Evolutionary conservation across 2,888 invertebrate genomes (phyloP), one percentile per base, ranked within the genome.

Genomic region (Caradrina clavipalpis): DNA sequence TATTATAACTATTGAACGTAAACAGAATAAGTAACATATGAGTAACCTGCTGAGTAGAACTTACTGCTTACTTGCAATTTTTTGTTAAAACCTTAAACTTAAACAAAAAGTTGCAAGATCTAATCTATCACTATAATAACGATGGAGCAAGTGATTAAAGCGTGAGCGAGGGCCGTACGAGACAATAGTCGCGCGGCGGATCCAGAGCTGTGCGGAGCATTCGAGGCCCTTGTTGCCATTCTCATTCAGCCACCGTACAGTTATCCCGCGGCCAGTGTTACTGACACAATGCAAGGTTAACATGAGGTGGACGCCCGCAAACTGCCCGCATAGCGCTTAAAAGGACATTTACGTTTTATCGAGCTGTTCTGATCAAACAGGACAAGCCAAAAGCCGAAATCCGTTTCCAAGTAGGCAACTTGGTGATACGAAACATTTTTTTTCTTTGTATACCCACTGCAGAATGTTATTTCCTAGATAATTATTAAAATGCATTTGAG

Each of bases 241-340:
- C 90, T 92, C 90, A 93, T 93, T 92, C 92, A 92, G 85, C 86
- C 87, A 88, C 88, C 90, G 89, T 91, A 94, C 93, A 92, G 94
- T 94, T 95, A 94, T 92, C 89, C 93, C 89, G 86, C 87, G 86
- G 85, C 87, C 88, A 89, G 91, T 93, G 94, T 91, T 92, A 94
- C 92, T 94, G 94, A 94, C 94, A 93, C 93, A 93, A 91, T 90
- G 92, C 95, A 95, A 95, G 94, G 94, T 90, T 93, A 93, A 87
- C 87, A 77, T 85, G 91, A 91, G 94, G 93, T 94, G 86, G 93
- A 93, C 89, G 94, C 88, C 94, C 94, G 91, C 88, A 82, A 87
- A 89, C 87, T 88, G 85, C 83, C 88, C 81, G 85, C 87, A 83
- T 83, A 88, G 85, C 89, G 89, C 89, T 91, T 87, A 87, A 90